These are phyloP conservation scores for Orientallactaga bullata DNA, from an alignment of 2,113 vertebrate species.

Conservation along the genomic window DNA sequence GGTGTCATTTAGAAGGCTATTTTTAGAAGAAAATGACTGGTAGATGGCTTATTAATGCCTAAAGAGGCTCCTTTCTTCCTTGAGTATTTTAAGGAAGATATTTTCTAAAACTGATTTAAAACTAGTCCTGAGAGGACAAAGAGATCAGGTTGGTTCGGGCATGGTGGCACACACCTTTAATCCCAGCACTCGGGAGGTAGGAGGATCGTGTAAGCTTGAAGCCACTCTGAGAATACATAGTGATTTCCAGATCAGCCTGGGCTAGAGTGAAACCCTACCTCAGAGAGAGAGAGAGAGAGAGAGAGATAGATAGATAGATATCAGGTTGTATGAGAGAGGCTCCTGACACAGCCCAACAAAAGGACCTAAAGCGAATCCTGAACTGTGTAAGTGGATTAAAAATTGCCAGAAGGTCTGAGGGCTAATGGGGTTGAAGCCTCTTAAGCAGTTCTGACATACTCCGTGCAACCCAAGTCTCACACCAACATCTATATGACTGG, in stretches of 20 bases:
- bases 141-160: background rate
- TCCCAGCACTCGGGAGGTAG: no score
- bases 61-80: background rate
- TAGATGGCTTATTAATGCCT: background rate
- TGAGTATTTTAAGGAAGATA: background rate
- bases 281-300: no score
- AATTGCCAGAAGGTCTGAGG: background rate
- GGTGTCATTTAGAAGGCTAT: background rate
- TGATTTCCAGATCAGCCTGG: no score
- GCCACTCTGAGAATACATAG: no score
- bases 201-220: no score
- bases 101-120: conserved; percentile 13
- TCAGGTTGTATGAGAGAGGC: no score
- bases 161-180: no score
- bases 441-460: background rate
- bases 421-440: no score
- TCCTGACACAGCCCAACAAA: background rate
- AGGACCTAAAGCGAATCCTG: background rate
- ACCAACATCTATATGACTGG: background rate
- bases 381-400: background rate
- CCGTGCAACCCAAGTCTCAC: background rate
- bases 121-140: conserved; percentile 6
- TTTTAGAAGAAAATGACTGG: background rate
- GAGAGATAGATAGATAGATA: no score
- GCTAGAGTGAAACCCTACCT: no score